These are phyloP conservation scores for Micromussa lordhowensis DNA, from an alignment of 92 coral and sea anemone species.

Conservation along the genomic window DNA sequence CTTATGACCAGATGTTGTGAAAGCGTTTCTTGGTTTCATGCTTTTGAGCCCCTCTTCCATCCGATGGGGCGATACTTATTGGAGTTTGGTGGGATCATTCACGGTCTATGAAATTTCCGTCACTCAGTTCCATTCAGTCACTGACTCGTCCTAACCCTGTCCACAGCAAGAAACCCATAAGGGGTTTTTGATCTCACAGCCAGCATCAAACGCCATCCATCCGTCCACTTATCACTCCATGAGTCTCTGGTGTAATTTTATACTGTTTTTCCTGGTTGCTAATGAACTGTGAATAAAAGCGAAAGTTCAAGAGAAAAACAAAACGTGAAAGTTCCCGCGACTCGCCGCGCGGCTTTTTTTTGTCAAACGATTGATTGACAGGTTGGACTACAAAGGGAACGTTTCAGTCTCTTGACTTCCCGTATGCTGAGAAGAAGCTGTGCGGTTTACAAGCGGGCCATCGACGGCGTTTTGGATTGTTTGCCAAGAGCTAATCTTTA, in stretches of 20 bases:
- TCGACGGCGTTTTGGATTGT: background rate
- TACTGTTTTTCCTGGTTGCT: background rate
- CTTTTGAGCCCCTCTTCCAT: too few species aligned
- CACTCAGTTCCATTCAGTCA: too few species aligned
- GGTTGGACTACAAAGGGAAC: background rate
- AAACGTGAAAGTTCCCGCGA: background rate
- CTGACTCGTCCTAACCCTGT: too few species aligned
- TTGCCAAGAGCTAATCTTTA: background rate
- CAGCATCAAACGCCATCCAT: too few species aligned
- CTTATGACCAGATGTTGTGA: too few species aligned
- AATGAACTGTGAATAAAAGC: background rate
- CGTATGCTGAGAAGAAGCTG: slow-evolving; percentile 31
- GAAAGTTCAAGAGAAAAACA: slow-evolving; percentile 3
- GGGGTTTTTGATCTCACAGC: too few species aligned
- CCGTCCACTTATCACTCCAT: too few species aligned
- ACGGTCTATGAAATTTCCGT: too few species aligned
- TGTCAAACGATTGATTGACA: slow-evolving; percentile 17
- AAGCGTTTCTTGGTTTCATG: too few species aligned
- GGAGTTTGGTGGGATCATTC: too few species aligned
- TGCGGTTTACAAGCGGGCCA: background rate
- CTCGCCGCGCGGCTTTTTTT: slow-evolving; percentile 15
- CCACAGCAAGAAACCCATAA: too few species aligned
- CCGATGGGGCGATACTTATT: too few species aligned
- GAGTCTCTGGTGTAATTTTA: background rate
- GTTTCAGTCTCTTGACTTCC: slow-evolving; percentile 19